A percentile compares a stretch with the other conserved stretches of the same genome.
phyloP scores from a whole-genome alignment of 1,140 invertebrate species.

The Eriocheir sinensis region DNA sequence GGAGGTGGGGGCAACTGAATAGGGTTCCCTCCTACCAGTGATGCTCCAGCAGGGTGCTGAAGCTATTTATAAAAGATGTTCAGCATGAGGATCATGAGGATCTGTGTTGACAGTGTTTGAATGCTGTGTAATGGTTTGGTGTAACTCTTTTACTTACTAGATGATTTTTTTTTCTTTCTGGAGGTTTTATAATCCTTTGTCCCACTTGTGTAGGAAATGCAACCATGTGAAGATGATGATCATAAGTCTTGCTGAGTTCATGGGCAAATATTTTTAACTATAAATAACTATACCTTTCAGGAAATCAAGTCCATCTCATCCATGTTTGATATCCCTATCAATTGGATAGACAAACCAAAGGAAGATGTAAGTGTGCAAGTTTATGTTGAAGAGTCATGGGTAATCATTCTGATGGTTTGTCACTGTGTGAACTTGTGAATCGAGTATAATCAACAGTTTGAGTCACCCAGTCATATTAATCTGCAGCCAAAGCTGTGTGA shows the following conservation, averaged over 20 bases:
- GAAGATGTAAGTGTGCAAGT: slow-evolving; percentile 74
- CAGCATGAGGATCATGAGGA: background rate
- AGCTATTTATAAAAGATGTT: background rate
- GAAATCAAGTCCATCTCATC: slow-evolving; percentile 73
- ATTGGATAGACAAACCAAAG: slow-evolving; percentile 74
- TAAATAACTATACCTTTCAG: slow-evolving; percentile 66
- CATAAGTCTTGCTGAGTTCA: too few species aligned
- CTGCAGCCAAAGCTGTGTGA: background rate
- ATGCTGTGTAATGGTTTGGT: too few species aligned
- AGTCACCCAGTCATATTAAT: background rate
- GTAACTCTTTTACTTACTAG: background rate
- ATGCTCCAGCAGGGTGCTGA: background rate
- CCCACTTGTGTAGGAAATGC: background rate
- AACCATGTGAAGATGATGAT: background rate
- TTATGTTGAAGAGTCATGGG: background rate
- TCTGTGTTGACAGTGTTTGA: background rate
- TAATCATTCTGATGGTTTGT: background rate
- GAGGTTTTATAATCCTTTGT: background rate
- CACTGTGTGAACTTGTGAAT: background rate
- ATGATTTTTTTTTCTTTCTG: too few species aligned
- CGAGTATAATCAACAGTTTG: background rate
- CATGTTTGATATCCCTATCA: slow-evolving; percentile 75
- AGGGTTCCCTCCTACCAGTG: background rate
- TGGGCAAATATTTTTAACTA: background rate
- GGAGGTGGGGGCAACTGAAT: background rate